Percentiles rank a stretch among this genome's conserved stretches.
phyloP scores from a whole-genome alignment of 2,797 vertebrate genomes.

The Syngnathus acus region DNA sequence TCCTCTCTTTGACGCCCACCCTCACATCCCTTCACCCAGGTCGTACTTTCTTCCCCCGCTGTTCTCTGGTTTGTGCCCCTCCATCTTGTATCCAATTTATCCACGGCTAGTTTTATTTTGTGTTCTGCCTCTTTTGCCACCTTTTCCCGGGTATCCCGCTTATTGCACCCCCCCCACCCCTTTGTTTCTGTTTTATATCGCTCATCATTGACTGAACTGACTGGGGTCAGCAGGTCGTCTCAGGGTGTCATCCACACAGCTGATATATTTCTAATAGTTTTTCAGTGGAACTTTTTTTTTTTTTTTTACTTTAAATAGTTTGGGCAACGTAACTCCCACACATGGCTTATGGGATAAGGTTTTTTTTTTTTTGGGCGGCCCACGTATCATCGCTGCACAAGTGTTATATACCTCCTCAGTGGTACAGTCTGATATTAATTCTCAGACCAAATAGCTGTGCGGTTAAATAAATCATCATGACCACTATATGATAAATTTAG shows the following conservation, averaged over 20 bases:
- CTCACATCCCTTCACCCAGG: conserved; percentile 6
- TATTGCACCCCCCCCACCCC: background rate
- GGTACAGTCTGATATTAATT: background rate
- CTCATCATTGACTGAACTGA: no score
- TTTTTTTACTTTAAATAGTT: background rate
- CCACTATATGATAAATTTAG: background rate
- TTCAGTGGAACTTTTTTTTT: conserved; percentile 1
- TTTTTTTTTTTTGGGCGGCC: conserved; percentile 4
- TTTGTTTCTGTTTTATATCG: background rate
- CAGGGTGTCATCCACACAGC: conserved; percentile 36
- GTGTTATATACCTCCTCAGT: background rate
- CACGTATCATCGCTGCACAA: conserved; percentile 9
- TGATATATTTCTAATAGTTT: conserved; percentile 34
- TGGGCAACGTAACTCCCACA: conserved; percentile 23
- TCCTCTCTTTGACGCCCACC: conserved; percentile 1
- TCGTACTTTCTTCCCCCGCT: conserved; percentile 13
- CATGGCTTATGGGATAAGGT: conserved; percentile 17
- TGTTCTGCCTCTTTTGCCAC: background rate
- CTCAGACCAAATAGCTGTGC: background rate
- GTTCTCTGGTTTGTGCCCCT: background rate
- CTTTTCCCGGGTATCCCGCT: background rate
- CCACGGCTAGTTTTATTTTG: background rate
- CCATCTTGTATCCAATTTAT: background rate
- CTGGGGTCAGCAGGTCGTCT: conserved; percentile 41
- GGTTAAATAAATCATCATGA: background rate